These are phyloP conservation scores for Tipula vernalis DNA, from an alignment of 2,888 invertebrate species.

Conservation along the genomic window DNA sequence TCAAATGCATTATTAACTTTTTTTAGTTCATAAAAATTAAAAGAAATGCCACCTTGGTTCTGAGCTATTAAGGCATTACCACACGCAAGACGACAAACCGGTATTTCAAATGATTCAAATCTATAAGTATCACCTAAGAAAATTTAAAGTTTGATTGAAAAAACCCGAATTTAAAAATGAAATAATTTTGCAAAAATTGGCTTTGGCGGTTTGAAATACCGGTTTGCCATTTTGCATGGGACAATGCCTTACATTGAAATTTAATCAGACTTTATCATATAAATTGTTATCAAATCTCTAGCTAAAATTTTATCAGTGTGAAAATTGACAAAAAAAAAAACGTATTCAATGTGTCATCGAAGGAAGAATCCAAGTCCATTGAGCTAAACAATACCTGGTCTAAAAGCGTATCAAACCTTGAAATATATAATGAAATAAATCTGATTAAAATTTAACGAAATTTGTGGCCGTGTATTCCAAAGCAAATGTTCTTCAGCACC, in stretches of 20 bases:
- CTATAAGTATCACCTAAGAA: too few relatives aligned
- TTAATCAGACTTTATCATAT: background rate
- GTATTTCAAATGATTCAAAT: too few relatives aligned
- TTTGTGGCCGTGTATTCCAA: background rate
- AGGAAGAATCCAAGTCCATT: background rate
- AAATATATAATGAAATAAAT: background rate
- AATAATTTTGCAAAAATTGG: too few relatives aligned
- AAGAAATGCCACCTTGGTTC: background rate
- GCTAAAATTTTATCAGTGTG: background rate
- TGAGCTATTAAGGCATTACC: too few relatives aligned
- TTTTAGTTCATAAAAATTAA: too few relatives aligned
- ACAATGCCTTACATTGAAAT: background rate
- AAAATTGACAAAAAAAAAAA: background rate
- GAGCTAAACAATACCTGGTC: background rate
- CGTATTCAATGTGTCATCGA: background rate
- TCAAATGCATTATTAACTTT: background rate
- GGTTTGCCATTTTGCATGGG: too few relatives aligned
- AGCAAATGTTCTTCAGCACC: background rate
- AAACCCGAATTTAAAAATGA: too few relatives aligned
- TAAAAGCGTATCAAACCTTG: background rate
- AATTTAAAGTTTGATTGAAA: too few relatives aligned
- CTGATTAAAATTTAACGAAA: background rate
- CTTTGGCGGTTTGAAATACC: too few relatives aligned
- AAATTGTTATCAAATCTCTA: background rate
- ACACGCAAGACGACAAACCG: too few relatives aligned